Evolutionary conservation across 2,797 vertebrate species (phyloP), one percentile per base, ranked within the genome.

Genomic region (Sebastes nivosus): DNA sequence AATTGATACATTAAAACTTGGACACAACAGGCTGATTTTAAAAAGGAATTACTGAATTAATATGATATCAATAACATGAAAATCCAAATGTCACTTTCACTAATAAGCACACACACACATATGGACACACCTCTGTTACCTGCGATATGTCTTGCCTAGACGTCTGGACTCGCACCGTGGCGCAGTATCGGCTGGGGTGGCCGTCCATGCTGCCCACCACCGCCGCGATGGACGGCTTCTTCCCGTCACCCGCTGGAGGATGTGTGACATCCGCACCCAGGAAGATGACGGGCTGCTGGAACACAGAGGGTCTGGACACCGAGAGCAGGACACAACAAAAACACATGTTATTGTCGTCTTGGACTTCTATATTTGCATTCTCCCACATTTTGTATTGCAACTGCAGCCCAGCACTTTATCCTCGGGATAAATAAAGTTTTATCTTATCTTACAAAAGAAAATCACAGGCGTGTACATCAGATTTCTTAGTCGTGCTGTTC

Each of bases 201-300:
- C 98, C 99, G 0, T 99, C 99, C 99, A 99, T 99, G 92, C 98
- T 99, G 88, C 98, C 98, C 54, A 99, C 98, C 68, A 99, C 98
- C 0, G 98, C 98, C 0, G 98, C 98, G 0, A 99, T 99, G 72
- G 98, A 99, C 0, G 98, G 98, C 82, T 99, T 99, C 94, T 99
- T 99, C 14, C 98, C 98, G 0, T 99, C 98, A 1, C 98, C 98
- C 0, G 98, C 98, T 0, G 98, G 98, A 6, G 98, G 98, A 80
- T 99, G 98, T 0, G 98, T 99, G 72, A 99, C 98, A 1, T 99
- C 98, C 0, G 98, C 98, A 10, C 98, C 98, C 89, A 99, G 60
- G 88, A 99, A 99, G 92, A 99, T 99, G 89, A 99, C 98, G 0
- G 98, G 98, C 92, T 99, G 98, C 96, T 99, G 98, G 95, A 99